These are phyloP conservation scores for Gastracanthus pulcherrimus DNA, from an alignment of 2,888 invertebrate genomes.

Conservation along the genomic window DNA sequence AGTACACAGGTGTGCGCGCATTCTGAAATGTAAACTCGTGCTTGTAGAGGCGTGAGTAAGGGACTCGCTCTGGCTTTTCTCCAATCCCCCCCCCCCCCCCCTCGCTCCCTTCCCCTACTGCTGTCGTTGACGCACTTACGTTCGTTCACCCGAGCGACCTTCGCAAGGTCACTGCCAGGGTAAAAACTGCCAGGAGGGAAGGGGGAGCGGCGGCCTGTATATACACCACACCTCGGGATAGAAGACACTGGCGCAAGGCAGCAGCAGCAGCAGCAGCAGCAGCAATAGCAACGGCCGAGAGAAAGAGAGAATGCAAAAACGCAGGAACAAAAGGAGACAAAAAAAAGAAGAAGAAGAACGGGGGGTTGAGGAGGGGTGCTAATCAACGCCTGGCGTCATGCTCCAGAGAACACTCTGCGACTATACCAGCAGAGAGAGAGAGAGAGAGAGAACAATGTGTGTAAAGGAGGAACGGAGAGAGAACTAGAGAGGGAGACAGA, in stretches of 20 bases:
- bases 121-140: constrained; percentile 57
- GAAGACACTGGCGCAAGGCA: background rate
- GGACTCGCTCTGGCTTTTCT: constrained; percentile 4
- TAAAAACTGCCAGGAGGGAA: constrained; percentile 60
- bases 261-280: background rate
- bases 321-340: constrained; percentile 62
- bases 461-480: constrained; percentile 14
- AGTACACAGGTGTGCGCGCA: constrained; percentile 12
- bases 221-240: background rate
- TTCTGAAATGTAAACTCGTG: constrained; percentile 42
- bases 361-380: constrained; percentile 67
- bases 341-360: constrained; percentile 47
- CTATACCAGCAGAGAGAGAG: constrained; percentile 32
- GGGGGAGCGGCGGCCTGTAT: constrained; percentile 57
- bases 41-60: constrained; percentile 31
- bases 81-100: background rate
- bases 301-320: constrained; percentile 62
- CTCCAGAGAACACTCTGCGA: constrained; percentile 70
- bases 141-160: constrained; percentile 77
- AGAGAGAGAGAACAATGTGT: constrained; percentile 36
- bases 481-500: background rate
- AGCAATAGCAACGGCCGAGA: constrained; percentile 51
- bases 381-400: constrained; percentile 77
- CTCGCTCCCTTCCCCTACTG: background rate
- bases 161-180: constrained; percentile 75